Evolutionary conservation across 1,140 invertebrate genomes (phyloP).

Genomic region (Drosophila auraria): DNA sequence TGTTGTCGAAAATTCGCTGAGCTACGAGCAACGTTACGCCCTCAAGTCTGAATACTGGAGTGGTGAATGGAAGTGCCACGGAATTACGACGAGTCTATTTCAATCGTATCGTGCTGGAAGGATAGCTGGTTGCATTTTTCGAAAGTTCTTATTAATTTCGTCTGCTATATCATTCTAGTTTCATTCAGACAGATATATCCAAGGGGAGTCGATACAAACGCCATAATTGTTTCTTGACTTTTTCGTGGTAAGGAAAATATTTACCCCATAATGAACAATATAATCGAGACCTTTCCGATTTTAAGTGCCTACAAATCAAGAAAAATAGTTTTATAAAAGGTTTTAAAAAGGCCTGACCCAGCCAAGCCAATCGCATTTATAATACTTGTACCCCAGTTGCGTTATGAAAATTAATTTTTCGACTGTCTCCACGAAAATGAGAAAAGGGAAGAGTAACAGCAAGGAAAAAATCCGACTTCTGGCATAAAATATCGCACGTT

Average conservation of each 20-base stretch:
- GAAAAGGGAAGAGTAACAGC: conserved; percentile 31
- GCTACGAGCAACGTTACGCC: conserved; percentile 12
- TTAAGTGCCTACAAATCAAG: too few relatives aligned
- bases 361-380: conserved; percentile 28
- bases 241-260: too few relatives aligned
- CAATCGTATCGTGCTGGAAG: background rate
- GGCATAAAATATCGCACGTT: conserved; percentile 69
- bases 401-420: conserved; percentile 50
- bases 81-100: background rate
- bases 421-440: conserved; percentile 26
- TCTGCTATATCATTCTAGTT: background rate
- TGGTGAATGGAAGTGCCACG: conserved; percentile 7
- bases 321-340: too few relatives aligned
- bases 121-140: too few relatives aligned
- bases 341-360: background rate
- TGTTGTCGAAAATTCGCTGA: conserved; percentile 20
- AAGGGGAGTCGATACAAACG: too few relatives aligned
- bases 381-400: conserved; percentile 19
- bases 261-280: background rate
- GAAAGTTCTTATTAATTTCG: too few relatives aligned
- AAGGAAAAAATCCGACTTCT: conserved; percentile 33
- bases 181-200: background rate
- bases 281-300: background rate
- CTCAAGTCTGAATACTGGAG: conserved; percentile 26
- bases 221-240: too few relatives aligned